A percentile compares a stretch with the other conserved stretches of the same genome.
These are phyloP conservation scores for Perca fluviatilis DNA, from an alignment of 2,113 vertebrate genomes.

Conservation along the genomic window DNA sequence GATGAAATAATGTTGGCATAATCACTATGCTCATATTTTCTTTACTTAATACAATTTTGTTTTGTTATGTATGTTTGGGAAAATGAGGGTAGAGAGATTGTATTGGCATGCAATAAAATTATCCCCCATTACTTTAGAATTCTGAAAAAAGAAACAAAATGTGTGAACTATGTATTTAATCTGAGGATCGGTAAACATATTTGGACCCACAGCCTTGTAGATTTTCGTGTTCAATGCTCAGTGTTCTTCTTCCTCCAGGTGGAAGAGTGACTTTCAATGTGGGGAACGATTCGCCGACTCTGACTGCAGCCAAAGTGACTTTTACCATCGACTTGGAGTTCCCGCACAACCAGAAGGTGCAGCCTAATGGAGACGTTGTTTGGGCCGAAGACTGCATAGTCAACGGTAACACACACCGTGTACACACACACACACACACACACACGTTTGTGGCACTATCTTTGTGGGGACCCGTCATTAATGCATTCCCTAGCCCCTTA, in stretches of 20 bases:
- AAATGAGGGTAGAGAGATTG: neutral
- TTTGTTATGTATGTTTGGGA: neutral
- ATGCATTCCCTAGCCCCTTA: no score
- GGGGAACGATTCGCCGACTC: constrained; percentile 91
- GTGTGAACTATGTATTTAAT: neutral
- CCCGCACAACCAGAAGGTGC: constrained; percentile 85
- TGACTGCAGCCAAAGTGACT: constrained; percentile 88
- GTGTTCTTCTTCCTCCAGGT: constrained; percentile 75
- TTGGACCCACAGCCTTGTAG: neutral
- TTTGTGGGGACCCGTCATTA: no score
- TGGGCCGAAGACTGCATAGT: constrained; percentile 87
- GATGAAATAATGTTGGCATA: no score
- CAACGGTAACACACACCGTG: constrained; percentile 84
- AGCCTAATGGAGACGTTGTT: constrained; percentile 86
- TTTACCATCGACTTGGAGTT: constrained; percentile 90
- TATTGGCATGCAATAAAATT: neutral
- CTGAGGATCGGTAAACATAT: neutral
- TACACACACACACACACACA: neutral
- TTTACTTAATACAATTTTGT: neutral
- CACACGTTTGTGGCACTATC: neutral
- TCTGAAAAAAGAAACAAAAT: neutral
- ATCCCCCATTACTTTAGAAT: neutral
- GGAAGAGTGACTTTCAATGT: constrained; percentile 88
- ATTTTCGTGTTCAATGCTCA: neutral
- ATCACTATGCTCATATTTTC: neutral